Evolutionary conservation across 2,797 vertebrate species (phyloP).

Genomic region (Mionectes olivaceus): DNA sequence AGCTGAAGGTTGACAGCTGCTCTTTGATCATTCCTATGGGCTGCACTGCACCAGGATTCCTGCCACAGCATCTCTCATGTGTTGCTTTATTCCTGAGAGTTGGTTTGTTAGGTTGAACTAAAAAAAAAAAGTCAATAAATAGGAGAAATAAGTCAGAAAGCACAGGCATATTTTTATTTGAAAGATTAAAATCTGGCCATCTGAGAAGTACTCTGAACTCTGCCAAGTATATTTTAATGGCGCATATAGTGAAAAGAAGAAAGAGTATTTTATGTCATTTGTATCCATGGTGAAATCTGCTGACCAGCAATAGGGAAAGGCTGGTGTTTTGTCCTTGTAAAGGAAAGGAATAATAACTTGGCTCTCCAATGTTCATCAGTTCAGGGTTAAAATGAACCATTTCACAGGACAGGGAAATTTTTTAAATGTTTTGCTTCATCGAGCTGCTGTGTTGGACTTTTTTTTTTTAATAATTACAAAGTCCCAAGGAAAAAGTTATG

Average conservation of each 20-base stretch:
- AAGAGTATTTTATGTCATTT: not conserved
- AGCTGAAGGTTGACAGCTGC: not conserved
- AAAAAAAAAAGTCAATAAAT: not conserved
- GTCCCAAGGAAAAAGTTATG: not conserved
- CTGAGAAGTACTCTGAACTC: not conserved
- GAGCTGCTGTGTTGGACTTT: not conserved
- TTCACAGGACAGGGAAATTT: not conserved
- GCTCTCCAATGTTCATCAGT: not conserved
- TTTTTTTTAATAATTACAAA: not conserved
- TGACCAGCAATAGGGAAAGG: not conserved
- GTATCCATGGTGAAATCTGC: not conserved
- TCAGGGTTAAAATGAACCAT: not conserved
- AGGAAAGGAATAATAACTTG: not conserved
- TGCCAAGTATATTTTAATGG: not conserved
- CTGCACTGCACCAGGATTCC: not conserved
- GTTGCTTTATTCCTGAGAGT: not conserved
- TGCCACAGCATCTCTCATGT: not conserved
- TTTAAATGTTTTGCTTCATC: not conserved
- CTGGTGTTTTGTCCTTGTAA: not conserved
- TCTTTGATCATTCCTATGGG: not conserved
- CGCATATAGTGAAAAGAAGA: not conserved
- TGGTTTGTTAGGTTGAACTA: not conserved
- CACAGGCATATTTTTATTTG: not conserved
- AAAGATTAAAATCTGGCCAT: not conserved
- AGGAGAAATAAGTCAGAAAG: not conserved